A percentile compares a stretch with the other conserved stretches of the same genome.
Evolutionary conservation across 2,113 vertebrate species (phyloP).

Genomic region (Solea senegalensis): DNA sequence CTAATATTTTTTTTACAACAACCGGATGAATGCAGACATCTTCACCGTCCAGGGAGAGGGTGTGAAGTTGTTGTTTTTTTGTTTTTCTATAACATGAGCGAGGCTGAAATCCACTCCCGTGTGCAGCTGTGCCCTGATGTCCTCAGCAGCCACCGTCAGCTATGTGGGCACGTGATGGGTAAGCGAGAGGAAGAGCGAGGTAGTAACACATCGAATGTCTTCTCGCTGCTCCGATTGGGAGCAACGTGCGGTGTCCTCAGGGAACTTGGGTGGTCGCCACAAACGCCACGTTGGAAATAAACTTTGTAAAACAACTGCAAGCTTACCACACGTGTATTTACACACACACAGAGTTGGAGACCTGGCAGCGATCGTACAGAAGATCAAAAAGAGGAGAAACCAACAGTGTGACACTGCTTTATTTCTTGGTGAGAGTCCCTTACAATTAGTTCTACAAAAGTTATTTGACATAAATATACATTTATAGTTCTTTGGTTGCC

Average conservation of each 20-base stretch:
- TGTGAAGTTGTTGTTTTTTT: not conserved
- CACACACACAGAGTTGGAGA: conserved; percentile 19
- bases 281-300: conserved; percentile 37
- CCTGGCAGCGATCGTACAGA: conserved; percentile 5
- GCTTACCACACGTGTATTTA: conserved; percentile 41
- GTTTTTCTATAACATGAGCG: conserved; percentile 34
- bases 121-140: conserved; percentile 63
- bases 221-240: conserved; percentile 29
- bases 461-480: too few species aligned
- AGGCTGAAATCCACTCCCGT: conserved; percentile 45
- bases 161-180: conserved; percentile 41
- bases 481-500: too few species aligned
- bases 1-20: not conserved
- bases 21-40: not conserved
- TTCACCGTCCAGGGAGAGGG: too few species aligned
- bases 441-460: too few species aligned
- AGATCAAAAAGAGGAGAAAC: conserved; percentile 10
- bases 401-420: not conserved
- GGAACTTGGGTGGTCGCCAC: conserved; percentile 52
- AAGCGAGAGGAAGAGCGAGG: conserved; percentile 12
- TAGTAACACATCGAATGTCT: not conserved
- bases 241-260: conserved; percentile 32
- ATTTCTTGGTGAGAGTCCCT: too few species aligned
- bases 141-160: conserved; percentile 45
- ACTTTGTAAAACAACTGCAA: conserved; percentile 24